These are phyloP conservation scores for Cinclus mexicanus DNA, from an alignment of 2,113 vertebrate genomes.

Conservation along the genomic window DNA sequence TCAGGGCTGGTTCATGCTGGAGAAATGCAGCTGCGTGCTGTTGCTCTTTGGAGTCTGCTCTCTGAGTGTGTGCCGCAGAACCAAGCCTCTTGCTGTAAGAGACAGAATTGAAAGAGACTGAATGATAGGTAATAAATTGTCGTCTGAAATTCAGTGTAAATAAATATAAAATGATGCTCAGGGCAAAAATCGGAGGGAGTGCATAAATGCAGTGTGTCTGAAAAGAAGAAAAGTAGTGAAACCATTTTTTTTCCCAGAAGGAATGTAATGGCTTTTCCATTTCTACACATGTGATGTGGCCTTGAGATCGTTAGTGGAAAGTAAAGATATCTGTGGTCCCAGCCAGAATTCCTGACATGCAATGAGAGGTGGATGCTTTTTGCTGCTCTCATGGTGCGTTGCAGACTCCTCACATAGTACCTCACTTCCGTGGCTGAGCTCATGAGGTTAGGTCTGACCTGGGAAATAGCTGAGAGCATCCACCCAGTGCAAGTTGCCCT, in stretches of 20 bases:
- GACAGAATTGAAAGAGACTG: not conserved
- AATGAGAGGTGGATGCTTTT: not conserved
- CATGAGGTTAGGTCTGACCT: not conserved
- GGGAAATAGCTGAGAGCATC: too few species aligned
- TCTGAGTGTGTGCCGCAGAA: not conserved
- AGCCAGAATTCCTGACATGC: not conserved
- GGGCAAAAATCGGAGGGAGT: not conserved
- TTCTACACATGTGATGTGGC: not conserved
- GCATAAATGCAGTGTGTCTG: not conserved
- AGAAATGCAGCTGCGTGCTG: not conserved
- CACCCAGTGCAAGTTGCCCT: not conserved
- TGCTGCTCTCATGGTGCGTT: not conserved
- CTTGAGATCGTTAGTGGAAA: not conserved
- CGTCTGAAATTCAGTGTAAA: not conserved
- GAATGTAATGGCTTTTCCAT: not conserved
- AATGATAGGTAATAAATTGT: not conserved
- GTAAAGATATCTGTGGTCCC: not conserved
- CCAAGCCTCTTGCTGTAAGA: not conserved
- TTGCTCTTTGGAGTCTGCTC: not conserved
- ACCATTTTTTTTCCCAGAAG: not conserved
- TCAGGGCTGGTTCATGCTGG: not conserved
- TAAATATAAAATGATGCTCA: not conserved
- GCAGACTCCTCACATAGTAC: accelerated
- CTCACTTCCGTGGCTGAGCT: not conserved
- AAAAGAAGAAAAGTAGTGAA: not conserved